These are phyloP conservation scores for Zophobas atratus DNA, from an alignment of 1,140 invertebrate genomes.

Conservation along the genomic window DNA sequence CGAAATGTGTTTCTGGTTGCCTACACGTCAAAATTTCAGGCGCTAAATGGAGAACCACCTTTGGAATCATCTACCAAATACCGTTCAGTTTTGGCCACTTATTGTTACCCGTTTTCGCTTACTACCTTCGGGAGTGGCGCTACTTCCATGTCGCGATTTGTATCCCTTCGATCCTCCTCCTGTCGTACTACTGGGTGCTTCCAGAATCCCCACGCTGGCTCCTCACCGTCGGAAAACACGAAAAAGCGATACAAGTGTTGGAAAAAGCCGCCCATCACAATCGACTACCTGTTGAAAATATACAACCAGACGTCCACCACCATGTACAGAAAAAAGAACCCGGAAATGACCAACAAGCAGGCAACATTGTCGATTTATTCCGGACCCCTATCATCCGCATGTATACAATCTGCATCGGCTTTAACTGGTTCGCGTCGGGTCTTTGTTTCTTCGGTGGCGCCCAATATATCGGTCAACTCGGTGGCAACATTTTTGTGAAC, in stretches of 20 bases:
- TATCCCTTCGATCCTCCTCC: slow-evolving; percentile 78
- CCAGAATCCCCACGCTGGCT: slow-evolving; percentile 91
- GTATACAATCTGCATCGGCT: slow-evolving; percentile 81
- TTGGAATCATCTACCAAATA: slow-evolving; percentile 81
- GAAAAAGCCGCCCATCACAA: slow-evolving; percentile 77
- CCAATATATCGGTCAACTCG: slow-evolving; percentile 81
- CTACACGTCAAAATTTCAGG: slow-evolving; percentile 48
- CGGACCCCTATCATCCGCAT: slow-evolving; percentile 80
- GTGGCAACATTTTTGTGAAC: slow-evolving; percentile 81
- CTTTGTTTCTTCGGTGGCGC: slow-evolving; percentile 83
- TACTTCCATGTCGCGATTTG: slow-evolving; percentile 83
- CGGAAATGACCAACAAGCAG: slow-evolving; percentile 57
- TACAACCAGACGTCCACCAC: slow-evolving; percentile 69
- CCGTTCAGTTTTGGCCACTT: slow-evolving; percentile 81
- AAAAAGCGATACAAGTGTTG: slow-evolving; percentile 79
- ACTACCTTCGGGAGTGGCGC: slow-evolving; percentile 80
- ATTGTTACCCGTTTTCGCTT: slow-evolving; percentile 74
- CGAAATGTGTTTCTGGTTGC: too few species aligned
- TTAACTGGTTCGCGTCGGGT: slow-evolving; percentile 82
- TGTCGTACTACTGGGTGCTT: slow-evolving; percentile 82
- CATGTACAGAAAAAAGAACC: slow-evolving; percentile 61
- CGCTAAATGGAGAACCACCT: slow-evolving; percentile 76
- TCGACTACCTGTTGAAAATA: slow-evolving; percentile 71
- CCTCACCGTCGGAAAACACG: slow-evolving; percentile 77
- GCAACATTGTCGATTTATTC: slow-evolving; percentile 77